phyloP scores from a whole-genome alignment of 2,113 vertebrate genomes.

The Coracopsis vasa region DNA sequence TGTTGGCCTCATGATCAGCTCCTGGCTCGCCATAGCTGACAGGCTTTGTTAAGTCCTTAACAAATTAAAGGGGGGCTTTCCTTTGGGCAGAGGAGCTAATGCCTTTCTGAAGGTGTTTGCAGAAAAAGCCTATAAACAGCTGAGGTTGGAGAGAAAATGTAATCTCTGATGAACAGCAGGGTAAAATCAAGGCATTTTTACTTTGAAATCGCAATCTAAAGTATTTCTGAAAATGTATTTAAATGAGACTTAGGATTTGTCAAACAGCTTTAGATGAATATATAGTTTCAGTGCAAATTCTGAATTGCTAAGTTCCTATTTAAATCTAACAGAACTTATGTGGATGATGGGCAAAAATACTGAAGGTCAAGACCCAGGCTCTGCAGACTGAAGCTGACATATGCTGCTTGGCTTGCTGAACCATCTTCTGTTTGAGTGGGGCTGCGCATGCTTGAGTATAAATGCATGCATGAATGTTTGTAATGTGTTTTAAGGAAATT shows the following conservation, averaged over 20 bases:
- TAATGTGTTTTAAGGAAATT: not conserved
- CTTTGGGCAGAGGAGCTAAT: not conserved
- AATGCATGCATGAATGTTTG: not conserved
- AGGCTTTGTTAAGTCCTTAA: not conserved
- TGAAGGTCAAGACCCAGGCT: not conserved
- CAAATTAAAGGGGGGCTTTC: not conserved
- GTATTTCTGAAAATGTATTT: not conserved
- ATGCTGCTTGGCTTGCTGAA: not conserved
- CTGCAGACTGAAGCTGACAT: fast-evolving
- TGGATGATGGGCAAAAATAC: not conserved
- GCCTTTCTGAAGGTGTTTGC: not conserved
- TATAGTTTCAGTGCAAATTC: not conserved
- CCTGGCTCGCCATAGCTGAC: fast-evolving
- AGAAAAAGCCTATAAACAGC: not conserved
- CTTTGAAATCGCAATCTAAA: not conserved
- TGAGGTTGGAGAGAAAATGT: not conserved
- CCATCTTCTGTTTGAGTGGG: not conserved
- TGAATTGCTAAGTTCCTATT: not conserved
- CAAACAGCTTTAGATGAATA: not conserved
- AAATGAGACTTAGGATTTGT: not conserved
- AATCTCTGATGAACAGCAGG: not conserved
- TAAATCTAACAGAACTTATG: not conserved
- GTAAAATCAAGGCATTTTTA: not conserved
- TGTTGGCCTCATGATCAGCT: fast-evolving
- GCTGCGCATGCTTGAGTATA: not conserved